A percentile compares a stretch with the other conserved stretches of the same genome.
Conservation (phyloP, 2,888 invertebrate genomes). For the Protodeltote pygarga region DNA sequence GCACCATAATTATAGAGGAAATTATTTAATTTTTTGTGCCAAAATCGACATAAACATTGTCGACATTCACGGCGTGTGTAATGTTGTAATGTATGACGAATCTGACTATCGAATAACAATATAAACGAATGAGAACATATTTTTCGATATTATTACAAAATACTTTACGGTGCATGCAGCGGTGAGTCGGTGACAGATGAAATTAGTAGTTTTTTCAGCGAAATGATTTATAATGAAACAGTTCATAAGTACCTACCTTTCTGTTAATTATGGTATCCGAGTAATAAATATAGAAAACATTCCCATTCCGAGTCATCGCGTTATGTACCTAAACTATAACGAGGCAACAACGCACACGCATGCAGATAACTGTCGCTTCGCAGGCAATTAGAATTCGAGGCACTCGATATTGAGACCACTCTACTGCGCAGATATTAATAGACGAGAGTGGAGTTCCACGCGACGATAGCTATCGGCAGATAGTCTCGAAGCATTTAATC, state of each 20-base stretch:
- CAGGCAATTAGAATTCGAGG: conserved; percentile 11
- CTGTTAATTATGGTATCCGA: background rate
- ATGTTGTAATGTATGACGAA: conserved; percentile 6
- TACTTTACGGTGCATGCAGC: background rate
- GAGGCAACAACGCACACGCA: too few species aligned
- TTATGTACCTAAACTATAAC: too few species aligned
- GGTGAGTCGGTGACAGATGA: background rate
- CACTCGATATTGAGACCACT: conserved; percentile 12
- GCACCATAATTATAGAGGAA: background rate
- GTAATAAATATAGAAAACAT: conserved; percentile 2
- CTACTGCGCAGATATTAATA: conserved; percentile 6
- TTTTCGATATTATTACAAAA: conserved; percentile 1
- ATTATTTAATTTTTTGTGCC: conserved; percentile 2
- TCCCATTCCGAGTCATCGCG: background rate
- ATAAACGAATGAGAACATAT: conserved; percentile 3
- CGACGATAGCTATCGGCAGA: conserved; percentile 1
- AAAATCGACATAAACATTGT: conserved; percentile 1
- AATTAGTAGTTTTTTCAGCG: background rate
- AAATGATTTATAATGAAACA: background rate
- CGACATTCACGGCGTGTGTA: background rate
- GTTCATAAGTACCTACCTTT: background rate
- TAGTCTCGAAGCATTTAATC: conserved; percentile 1
- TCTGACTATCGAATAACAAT: conserved; percentile 4
- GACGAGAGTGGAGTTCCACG: background rate
- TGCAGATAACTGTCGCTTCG: conserved; percentile 6